These are phyloP conservation scores for Schizopygopsis pylzovi DNA, from an alignment of 2,797 vertebrate species.

Conservation along the genomic window DNA sequence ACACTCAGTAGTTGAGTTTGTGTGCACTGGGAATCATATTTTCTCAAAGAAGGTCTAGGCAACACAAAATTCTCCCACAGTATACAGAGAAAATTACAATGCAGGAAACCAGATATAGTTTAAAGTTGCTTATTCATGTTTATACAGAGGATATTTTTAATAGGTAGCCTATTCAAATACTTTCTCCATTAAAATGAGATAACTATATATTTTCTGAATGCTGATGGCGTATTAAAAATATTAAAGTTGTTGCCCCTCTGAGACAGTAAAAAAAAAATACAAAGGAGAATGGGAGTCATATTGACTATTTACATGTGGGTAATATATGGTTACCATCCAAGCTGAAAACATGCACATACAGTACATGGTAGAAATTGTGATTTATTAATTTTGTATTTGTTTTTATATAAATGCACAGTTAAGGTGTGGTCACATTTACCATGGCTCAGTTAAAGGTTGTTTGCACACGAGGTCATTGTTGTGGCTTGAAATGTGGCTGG, in stretches of 20 bases:
- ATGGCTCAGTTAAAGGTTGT: too few relatives aligned
- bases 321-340: background rate
- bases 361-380: background rate
- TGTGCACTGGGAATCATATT: background rate
- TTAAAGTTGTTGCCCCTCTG: too few relatives aligned
- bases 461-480: too few relatives aligned
- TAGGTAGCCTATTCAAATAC: too few relatives aligned
- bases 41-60: background rate
- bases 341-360: background rate
- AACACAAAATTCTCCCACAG: background rate
- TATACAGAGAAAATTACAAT: background rate
- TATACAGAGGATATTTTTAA: background rate
- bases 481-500: too few relatives aligned
- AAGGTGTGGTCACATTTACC: too few relatives aligned
- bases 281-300: too few relatives aligned
- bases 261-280: too few relatives aligned
- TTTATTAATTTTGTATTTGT: background rate
- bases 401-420: background rate
- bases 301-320: background rate
- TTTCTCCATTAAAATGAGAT: too few relatives aligned
- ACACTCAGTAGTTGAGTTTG: background rate
- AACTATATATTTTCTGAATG: too few relatives aligned
- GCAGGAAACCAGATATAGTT: background rate
- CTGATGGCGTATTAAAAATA: too few relatives aligned
- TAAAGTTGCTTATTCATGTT: background rate